phyloP scores from a whole-genome alignment of 1,140 invertebrate genomes.

The Macrosteles quadrilineatus region DNA sequence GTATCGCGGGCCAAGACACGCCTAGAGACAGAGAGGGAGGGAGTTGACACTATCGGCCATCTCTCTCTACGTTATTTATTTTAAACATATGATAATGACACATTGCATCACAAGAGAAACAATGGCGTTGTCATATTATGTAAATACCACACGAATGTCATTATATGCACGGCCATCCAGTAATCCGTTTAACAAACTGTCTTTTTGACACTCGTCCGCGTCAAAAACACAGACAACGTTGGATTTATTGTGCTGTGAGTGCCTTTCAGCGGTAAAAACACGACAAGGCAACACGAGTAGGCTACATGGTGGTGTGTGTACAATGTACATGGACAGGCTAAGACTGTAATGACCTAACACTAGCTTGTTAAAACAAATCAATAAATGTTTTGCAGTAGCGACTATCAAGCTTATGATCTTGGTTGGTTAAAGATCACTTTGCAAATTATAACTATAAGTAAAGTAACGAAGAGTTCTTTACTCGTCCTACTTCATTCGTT shows the following conservation, averaged over 20 bases:
- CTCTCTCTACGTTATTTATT: constrained; percentile 9
- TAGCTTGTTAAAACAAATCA: too few relatives aligned
- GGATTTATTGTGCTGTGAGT: constrained; percentile 4
- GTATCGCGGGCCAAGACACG: constrained; percentile 17
- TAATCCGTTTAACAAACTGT: neutral
- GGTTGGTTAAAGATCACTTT: too few relatives aligned
- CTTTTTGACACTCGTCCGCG: neutral
- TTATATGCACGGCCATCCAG: constrained; percentile 4
- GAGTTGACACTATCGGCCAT: constrained; percentile 16
- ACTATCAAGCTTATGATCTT: too few relatives aligned
- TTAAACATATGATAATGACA: constrained; percentile 24
- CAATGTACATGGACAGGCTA: too few relatives aligned
- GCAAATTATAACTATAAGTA: too few relatives aligned
- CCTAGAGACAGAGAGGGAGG: neutral
- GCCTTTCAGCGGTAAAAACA: constrained; percentile 5
- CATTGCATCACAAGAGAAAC: neutral
- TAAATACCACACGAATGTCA: constrained; percentile 17
- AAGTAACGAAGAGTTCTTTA: too few relatives aligned
- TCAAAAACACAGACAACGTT: neutral
- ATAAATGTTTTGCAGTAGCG: too few relatives aligned
- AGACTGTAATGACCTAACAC: too few relatives aligned
- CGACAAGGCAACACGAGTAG: neutral
- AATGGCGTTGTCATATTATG: constrained; percentile 23
- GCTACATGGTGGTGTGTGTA: too few relatives aligned
- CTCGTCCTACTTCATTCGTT: too few relatives aligned